Percentiles rank a stretch among this genome's conserved stretches.
Evolutionary conservation across 2,113 vertebrate genomes (phyloP).

Genomic region (Eonycteris spelaea): DNA sequence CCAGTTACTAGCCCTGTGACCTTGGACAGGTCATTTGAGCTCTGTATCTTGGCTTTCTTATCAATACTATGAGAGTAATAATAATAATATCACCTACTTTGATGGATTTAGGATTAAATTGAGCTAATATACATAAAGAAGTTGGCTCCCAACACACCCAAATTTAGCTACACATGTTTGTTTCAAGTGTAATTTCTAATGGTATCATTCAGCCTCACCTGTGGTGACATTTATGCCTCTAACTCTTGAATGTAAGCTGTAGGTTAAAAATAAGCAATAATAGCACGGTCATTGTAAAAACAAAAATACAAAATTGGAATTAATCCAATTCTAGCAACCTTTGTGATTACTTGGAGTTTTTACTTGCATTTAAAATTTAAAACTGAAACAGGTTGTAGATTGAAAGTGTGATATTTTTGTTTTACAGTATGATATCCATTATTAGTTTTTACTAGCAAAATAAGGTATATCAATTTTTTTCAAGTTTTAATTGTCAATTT

Average conservation of each 20-base stretch:
- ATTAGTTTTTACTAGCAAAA: background rate
- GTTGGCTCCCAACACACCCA: background rate
- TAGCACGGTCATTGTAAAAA: background rate
- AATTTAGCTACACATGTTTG: background rate
- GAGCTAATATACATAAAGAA: background rate
- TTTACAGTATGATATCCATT: background rate
- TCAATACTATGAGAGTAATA: background rate
- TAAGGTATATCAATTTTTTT: background rate
- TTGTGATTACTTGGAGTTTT: background rate
- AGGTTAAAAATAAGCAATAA: background rate
- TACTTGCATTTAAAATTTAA: background rate
- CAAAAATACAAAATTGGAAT: background rate
- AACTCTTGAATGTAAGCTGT: background rate
- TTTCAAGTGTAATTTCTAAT: background rate
- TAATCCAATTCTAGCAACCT: background rate
- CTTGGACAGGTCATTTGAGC: background rate
- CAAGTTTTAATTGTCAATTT: background rate
- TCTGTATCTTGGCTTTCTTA: background rate
- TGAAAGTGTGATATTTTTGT: background rate
- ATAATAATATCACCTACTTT: background rate
- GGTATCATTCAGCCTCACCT: background rate
- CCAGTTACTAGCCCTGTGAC: background rate
- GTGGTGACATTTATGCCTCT: background rate
- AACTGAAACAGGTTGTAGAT: background rate
- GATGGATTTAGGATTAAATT: background rate